These are phyloP conservation scores for Trichoplusia ni DNA, from an alignment of 1,140 invertebrate species.

Conservation along the genomic window DNA sequence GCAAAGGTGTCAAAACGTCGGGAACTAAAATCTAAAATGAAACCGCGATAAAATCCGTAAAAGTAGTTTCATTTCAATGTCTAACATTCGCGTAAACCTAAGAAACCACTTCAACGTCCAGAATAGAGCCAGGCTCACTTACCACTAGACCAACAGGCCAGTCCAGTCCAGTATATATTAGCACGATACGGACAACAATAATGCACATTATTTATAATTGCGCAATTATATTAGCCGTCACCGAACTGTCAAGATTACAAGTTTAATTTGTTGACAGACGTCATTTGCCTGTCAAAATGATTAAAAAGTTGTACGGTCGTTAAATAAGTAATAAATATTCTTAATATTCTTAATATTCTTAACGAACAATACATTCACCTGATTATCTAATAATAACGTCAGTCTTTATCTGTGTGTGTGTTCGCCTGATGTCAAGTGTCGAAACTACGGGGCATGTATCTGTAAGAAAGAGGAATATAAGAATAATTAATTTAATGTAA, in stretches of 20 bases:
- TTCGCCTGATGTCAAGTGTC: slow-evolving; percentile 57
- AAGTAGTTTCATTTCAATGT: no score
- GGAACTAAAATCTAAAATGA: no score
- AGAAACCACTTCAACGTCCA: no score
- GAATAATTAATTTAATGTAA: background rate
- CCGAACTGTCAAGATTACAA: background rate
- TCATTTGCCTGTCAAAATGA: no score
- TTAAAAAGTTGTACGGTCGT: no score
- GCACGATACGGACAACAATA: no score
- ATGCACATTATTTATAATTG: background rate
- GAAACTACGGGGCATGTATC: slow-evolving; percentile 69
- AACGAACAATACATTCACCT: background rate
- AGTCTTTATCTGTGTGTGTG: background rate
- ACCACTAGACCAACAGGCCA: no score
- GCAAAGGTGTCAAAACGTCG: no score
- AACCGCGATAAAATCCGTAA: no score
- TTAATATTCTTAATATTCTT: background rate
- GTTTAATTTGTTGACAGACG: background rate
- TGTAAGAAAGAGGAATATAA: slow-evolving; percentile 38
- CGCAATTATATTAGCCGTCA: background rate
- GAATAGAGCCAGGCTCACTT: no score
- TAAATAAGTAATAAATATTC: background rate
- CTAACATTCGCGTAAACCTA: no score
- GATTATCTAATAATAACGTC: background rate
- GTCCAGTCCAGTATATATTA: no score